Evolutionary conservation across 2,888 invertebrate species (phyloP).

Genomic region (Tillus elongatus): DNA sequence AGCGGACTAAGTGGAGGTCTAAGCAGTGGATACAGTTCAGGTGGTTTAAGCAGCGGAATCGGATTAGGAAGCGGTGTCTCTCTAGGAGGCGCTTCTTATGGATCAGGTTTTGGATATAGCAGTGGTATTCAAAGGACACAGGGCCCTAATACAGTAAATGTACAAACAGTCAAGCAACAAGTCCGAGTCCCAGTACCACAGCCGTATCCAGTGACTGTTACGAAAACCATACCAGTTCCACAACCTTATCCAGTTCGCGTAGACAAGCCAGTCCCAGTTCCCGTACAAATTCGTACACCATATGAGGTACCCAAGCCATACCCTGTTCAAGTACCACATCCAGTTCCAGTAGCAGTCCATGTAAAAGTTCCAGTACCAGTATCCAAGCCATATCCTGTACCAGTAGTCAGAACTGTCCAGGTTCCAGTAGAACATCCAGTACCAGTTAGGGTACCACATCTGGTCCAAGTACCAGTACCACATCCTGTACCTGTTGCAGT

Average conservation of each 20-base stretch:
- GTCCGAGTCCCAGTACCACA: conserved; percentile 26
- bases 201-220: conserved; percentile 23
- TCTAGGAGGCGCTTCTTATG: neutral
- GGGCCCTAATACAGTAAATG: conserved; percentile 4
- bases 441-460: conserved; percentile 25
- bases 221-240: conserved; percentile 28
- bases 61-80: neutral
- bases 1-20: conserved; percentile 7
- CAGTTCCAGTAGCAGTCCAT: conserved; percentile 24
- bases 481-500: conserved; percentile 27
- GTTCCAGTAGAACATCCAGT: conserved; percentile 29
- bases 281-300: conserved; percentile 22
- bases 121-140: neutral
- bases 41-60: neutral
- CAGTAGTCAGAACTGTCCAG: conserved; percentile 23
- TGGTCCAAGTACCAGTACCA: conserved; percentile 26
- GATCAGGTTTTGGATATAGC: neutral
- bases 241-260: conserved; percentile 30
- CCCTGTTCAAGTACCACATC: conserved; percentile 25
- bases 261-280: conserved; percentile 23
- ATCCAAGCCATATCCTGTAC: conserved; percentile 28
- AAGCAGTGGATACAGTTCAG: conserved; percentile 1
- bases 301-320: conserved; percentile 29
- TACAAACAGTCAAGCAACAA: conserved; percentile 26
- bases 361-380: conserved; percentile 26